Conservation (phyloP, 2,797 vertebrate genomes). For the Crax fasciolata region DNA sequence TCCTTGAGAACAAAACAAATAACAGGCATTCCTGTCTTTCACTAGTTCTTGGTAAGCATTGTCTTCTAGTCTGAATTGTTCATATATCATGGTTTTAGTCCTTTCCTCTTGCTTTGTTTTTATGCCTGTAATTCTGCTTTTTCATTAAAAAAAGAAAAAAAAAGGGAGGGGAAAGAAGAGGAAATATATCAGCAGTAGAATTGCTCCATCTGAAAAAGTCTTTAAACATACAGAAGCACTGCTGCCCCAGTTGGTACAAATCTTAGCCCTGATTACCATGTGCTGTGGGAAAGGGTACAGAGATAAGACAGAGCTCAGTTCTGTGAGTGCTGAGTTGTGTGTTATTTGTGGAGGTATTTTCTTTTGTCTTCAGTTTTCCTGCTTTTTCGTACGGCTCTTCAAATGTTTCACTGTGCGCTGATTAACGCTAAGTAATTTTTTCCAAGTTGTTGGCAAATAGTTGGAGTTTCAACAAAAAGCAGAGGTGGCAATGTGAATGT, state of each 20-base stretch:
- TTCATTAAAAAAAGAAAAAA: background rate
- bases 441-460: background rate
- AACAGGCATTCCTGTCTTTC: background rate
- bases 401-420: background rate
- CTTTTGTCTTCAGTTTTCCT: background rate
- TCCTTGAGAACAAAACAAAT: background rate
- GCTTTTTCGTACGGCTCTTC: background rate
- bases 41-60: slow-evolving; percentile 72
- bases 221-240: background rate
- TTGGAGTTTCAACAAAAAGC: background rate
- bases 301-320: background rate
- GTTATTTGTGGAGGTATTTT: background rate
- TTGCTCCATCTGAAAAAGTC: background rate
- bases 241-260: background rate
- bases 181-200: background rate
- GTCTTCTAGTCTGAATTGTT: slow-evolving; percentile 88
- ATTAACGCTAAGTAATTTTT: background rate
- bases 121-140: slow-evolving; percentile 85
- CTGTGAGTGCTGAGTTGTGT: background rate
- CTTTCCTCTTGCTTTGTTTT: slow-evolving; percentile 70
- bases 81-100: slow-evolving; percentile 79
- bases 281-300: background rate
- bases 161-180: background rate
- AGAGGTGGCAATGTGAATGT: background rate
- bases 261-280: background rate